These are phyloP conservation scores for Nephrotoma flavescens DNA, from an alignment of 2,888 invertebrate species.

Conservation along the genomic window DNA sequence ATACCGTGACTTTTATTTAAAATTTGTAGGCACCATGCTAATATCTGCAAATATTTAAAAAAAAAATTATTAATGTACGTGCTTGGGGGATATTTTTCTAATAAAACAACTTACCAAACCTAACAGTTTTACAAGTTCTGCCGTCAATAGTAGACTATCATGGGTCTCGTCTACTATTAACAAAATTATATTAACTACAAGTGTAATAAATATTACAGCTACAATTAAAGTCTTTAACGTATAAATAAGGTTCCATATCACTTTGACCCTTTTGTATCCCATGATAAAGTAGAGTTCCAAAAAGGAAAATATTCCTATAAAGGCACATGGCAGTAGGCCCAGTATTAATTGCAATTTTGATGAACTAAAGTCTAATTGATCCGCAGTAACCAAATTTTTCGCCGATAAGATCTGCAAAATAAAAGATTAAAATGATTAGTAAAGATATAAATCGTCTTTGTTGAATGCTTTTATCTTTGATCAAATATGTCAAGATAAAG, in stretches of 20 bases:
- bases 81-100: neutral
- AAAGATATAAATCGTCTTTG: neutral
- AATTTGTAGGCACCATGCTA: neutral
- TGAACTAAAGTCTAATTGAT: neutral
- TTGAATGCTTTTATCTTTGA: neutral
- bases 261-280: neutral
- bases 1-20: neutral
- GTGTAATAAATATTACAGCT: neutral
- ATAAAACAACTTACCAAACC: neutral
- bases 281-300: neutral
- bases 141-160: neutral
- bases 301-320: neutral
- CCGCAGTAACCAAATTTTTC: neutral
- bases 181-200: neutral
- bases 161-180: neutral
- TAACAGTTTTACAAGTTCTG: neutral
- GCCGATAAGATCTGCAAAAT: neutral
- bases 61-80: neutral
- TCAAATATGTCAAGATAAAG: neutral
- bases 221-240: neutral
- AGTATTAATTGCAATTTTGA: neutral
- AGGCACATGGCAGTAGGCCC: neutral
- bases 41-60: neutral
- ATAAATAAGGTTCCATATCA: neutral
- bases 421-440: neutral